A percentile compares a stretch with the other conserved stretches of the same genome.
phyloP scores from a whole-genome alignment of 2,797 vertebrate genomes.

The Rhabdophis nuchalis region DNA sequence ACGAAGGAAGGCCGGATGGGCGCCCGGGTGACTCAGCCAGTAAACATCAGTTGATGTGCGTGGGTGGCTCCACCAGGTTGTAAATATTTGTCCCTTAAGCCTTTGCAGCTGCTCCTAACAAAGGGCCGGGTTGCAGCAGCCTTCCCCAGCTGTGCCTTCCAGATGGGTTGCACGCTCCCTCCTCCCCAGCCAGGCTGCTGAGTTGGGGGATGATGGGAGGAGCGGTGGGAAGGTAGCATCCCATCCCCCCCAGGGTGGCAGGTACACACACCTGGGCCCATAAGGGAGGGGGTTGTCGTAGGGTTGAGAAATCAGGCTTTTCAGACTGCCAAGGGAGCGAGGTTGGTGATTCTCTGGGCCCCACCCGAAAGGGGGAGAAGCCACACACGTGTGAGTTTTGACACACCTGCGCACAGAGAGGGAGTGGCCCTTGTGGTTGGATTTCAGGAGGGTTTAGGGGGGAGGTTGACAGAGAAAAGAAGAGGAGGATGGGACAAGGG shows the following conservation, averaged over 20 bases:
- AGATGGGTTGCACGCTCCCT: neutral
- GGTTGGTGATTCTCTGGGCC: neutral
- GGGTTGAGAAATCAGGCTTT: neutral
- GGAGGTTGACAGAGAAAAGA: too few relatives aligned
- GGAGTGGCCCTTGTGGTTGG: neutral
- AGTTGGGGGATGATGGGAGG: neutral
- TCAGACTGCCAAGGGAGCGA: neutral
- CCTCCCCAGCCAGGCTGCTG: neutral
- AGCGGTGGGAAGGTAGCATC: neutral
- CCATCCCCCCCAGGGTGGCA: neutral
- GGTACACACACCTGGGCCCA: neutral
- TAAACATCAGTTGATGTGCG: neutral
- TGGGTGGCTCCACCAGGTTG: neutral
- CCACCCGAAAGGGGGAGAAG: neutral
- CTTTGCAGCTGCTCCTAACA: neutral
- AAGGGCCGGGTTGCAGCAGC: neutral
- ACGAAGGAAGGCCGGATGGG: neutral
- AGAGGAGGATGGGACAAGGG: neutral
- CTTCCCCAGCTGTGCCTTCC: neutral
- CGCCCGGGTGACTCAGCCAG: neutral
- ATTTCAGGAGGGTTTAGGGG: neutral
- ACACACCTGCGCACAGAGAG: too few relatives aligned
- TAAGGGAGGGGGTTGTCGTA: rapidly evolving
- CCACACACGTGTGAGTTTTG: neutral
- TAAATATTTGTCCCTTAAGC: neutral